Conservation (phyloP, 2,113 vertebrate species). For the Noturus placidus region DNA sequence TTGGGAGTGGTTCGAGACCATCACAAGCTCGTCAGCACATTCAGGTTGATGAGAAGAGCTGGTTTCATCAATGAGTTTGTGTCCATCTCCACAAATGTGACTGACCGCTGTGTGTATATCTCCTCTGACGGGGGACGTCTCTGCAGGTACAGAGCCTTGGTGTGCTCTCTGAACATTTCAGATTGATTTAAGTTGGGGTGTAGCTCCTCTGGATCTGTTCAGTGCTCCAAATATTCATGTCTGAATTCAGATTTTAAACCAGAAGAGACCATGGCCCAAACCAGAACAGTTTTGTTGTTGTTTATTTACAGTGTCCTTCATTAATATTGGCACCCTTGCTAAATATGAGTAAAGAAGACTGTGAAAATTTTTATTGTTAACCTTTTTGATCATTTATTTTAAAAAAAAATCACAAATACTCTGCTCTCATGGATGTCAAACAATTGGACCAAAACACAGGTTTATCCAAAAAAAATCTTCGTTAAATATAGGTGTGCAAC, state of each 20-base stretch:
- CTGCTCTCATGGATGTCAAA: no score
- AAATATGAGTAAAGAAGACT: no score
- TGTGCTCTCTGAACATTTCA: background rate
- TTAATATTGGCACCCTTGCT: no score
- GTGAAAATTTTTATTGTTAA: no score
- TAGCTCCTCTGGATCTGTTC: background rate
- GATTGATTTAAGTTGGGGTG: background rate
- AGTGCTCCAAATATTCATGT: background rate
- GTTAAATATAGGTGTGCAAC: no score
- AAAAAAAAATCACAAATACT: no score
- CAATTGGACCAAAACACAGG: no score
- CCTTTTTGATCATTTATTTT: no score
- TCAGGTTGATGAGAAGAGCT: slow-evolving; percentile 91
- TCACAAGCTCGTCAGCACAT: slow-evolving; percentile 87
- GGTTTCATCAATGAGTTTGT: slow-evolving; percentile 98
- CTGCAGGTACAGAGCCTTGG: slow-evolving; percentile 78
- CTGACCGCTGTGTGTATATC: slow-evolving; percentile 95
- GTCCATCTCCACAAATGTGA: slow-evolving; percentile 95
- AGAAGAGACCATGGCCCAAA: background rate
- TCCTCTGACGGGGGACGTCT: slow-evolving; percentile 96
- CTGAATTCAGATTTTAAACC: background rate
- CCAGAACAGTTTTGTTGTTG: no score
- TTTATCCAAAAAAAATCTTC: no score
- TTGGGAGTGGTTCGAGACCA: slow-evolving; percentile 94
- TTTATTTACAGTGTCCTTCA: no score